Evolutionary conservation across 2,888 invertebrate genomes (phyloP), one percentile per base, ranked within the genome.

Genomic region (Blera fallax): DNA sequence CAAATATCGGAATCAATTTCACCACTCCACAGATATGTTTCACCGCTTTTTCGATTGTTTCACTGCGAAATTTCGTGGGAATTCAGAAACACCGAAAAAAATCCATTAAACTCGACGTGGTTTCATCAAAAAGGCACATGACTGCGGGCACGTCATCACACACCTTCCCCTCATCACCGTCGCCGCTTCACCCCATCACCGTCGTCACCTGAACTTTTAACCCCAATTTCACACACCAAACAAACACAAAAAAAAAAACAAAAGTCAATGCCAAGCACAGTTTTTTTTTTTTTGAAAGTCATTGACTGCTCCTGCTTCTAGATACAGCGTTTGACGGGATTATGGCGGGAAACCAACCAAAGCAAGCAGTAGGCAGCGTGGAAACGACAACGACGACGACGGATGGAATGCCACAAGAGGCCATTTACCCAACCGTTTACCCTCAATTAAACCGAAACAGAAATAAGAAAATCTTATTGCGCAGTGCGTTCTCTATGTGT

Each of bases 331-430:
- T 27, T 54, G 52, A 29, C 24, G 52, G 65, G 65, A 82, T 65
- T 79, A 74, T 84, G 84, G 79, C 84, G 84, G 84, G 79, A 84
- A 84, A 84, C 56, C 64, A 80, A 84, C 56, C 64, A 40, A 83
- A 73, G 11, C 77, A 52, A 40, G 40, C 14, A 50, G 34, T n/a
- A 64, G 64, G 14, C 16, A 54, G 37, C 58, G 27, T 58, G 50
- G 24, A 37, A 37, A 58, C 62, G 27, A 37, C 52, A n/a, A n/a
- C n/a, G n/a, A n/a, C n/a, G n/a, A n/a, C n/a, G n/a, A n/a, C n/a
- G n/a, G n/a, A n/a, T n/a, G 56, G 65, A 76, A 70, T 69, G 74
- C 84, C 84, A 60, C 69, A 84, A 84, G 73, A 79, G 84, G 84
- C 73, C 84, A 84, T 84, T 79, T 84, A 84, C 84, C 84, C 74